Base-by-base conservation (phyloP, 2,797 vertebrate species). In the Melanitta fusca region DNA sequence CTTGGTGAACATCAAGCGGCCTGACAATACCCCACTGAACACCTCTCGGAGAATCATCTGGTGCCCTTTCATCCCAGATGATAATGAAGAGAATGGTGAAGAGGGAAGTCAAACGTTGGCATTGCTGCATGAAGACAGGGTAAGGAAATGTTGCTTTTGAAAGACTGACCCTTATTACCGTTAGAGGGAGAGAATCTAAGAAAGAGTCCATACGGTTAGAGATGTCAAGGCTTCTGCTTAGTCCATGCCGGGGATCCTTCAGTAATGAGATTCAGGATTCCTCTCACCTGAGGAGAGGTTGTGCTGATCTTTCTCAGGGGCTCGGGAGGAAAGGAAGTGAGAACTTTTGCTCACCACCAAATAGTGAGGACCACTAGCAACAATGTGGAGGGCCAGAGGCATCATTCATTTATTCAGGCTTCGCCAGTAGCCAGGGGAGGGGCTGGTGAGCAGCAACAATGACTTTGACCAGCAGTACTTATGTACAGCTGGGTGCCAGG, bases 21-120 rank as follows among this genome's bases (percentile, higher is more conserved):
- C 99, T 51, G 99, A 99, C 19, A 98, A 98, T 25, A 99, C 98
- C 1, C 98, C 98, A 0, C 95, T 99, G 89, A 99, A 99, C 96
- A 99, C 98, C 53, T 98, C 99, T 91, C 98, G 99, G 25, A 98
- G 99, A 57, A 99, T 99, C 93, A 99, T 99, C 95, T 99, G 99
- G 99, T 99, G 99, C 80, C 99, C 99, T 10, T 99, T 99, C 96
- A 99, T 99, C 95, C 98, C 98, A 0, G 99, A 99, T 18, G 99
- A 99, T 78, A 99, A 96, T 5, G 99, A 99, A 70, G 99, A 99
- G 61, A 98, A 98, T 56, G 96, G 97, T 21, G 99, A 99, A 21
- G 99, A 99, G 86, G 96, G 97, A 57, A 99, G 98, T 96, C 99
- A 99, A 96, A 99, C 99, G 0, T 66, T 99, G 97, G 99, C 99